Conservation (phyloP, 2,113 vertebrate genomes). For the Pachypanchax playfairii region DNA sequence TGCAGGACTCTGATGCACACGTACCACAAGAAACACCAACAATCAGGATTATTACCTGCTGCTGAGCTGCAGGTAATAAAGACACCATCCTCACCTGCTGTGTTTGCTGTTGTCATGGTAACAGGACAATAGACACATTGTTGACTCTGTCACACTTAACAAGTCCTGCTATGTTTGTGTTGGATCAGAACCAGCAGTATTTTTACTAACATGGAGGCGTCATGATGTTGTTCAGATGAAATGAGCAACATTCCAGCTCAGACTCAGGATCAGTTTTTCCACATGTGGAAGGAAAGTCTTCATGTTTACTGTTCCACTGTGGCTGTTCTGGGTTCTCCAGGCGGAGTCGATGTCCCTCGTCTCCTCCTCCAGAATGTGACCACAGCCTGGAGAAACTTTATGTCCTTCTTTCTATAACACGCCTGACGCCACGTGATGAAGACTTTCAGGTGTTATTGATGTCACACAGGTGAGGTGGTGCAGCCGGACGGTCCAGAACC, state of each 20-base stretch:
- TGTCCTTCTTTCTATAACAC: too few relatives aligned
- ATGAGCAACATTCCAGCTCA: not conserved
- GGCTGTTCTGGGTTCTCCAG: not conserved
- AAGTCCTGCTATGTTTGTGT: not conserved
- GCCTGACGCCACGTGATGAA: not conserved
- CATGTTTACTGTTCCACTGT: not conserved
- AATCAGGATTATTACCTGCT: not conserved
- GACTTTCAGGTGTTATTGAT: not conserved
- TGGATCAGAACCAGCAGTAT: not conserved
- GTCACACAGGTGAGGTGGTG: not conserved
- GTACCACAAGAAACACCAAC: not conserved
- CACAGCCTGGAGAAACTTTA: not conserved
- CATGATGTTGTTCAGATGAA: too few relatives aligned
- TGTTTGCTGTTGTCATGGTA: not conserved
- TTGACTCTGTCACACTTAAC: not conserved
- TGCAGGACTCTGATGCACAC: too few relatives aligned
- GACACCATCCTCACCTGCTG: not conserved
- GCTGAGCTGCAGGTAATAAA: conserved; percentile 7
- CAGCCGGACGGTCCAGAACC: not conserved
- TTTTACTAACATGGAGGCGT: too few relatives aligned
- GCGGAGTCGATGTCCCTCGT: not conserved
- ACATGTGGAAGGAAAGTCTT: not conserved
- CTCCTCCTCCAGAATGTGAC: not conserved
- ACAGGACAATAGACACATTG: conserved; percentile 1
- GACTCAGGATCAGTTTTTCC: conserved; percentile 6